Base-by-base conservation (phyloP, 2,113 vertebrate species). In the Austrofundulus limnaeus region DNA sequence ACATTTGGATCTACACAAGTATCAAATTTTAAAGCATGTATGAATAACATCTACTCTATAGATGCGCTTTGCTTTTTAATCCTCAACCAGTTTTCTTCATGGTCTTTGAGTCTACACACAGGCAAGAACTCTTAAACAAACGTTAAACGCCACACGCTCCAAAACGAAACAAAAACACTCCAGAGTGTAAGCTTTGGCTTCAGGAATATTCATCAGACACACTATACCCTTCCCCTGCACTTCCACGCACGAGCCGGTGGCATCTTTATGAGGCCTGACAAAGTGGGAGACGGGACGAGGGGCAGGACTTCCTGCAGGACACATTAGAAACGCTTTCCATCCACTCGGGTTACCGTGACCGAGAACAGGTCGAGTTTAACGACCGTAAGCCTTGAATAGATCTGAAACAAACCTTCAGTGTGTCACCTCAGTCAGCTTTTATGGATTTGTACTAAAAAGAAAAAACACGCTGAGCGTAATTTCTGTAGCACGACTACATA, bases 241-340 rank as follows among this genome's bases (percentile, higher is more conserved):
- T 60, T 69, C 69, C 66, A 63, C 79, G 83, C 81, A 84, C 71
- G 61, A 78, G 66, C 57, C 57, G 64, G 78, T 84, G 84, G 85
- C 76, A 82, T 78, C 70, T 91, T 91, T 88, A 91, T 71, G 84
- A 86, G 70, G 67, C 75, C 69, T 81, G 84, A 90, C 77, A 82
- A 86, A 87, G 86, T 77, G 79, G 79, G 69, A 81, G 84, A 81
- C 70, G n/a, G 74, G 73, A 59, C 19, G 49, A 72, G 55, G 66
- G 64, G 65, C 59, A 61, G 20, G 39, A 51, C 60, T 66, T 76
- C 63, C 76, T 83, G 83, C 75, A 48, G 76, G 65, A 68, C 72
- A 51, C 75, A 83, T 90, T 89, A 88, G 77, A 80, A 70, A 87
- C 57, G 37, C 81, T 85, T 63, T 49, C 50, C 3, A 51, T 74